Base-by-base conservation (phyloP, 2,113 vertebrate genomes). In the Neolamprologus falcicula region DNA sequence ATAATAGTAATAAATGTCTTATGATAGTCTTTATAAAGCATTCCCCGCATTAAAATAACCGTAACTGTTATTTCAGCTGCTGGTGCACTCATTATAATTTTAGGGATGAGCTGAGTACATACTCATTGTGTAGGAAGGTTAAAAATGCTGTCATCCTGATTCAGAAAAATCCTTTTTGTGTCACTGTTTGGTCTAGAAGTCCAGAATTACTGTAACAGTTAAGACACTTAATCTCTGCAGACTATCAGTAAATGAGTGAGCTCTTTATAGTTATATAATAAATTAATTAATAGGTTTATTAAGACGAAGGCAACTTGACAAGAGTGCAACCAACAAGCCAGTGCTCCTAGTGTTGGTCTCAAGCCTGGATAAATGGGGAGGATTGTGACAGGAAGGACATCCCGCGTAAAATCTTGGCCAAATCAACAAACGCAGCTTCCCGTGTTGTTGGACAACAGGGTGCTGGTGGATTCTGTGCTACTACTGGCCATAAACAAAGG, bases 261-360 rank as follows among this genome's bases (percentile, higher is more conserved):
- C 14, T 17, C 68, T 73, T 7, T 73, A 2, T 10, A 17, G 0
- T 73, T 16, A 7, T 47, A 6, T 26, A 47, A 47, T 73, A 73
- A 45, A 1, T 45, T 0, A 73, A 26, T 24, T 4, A 73, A 73
- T 71, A 42, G 12, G 66, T 71, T 42, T 42, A 26, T 42, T 71
- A 42, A 71, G 21, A 45, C 66, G 0, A 71, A 42, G 21, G 21
- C 3, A 73, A 9, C 37, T 37, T 0, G 0, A 71, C 1, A 16
- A 42, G 3, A 71, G 7, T 71, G n/a, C 66, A 71, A 68, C 11
- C 35, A 0, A 68, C 33, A 37, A 21, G 33, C 2, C 33, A 21
- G 19, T 21, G 63, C 19, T 68, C 33, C 33, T 68, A 37, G 11
- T 1, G 63, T 68, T 68, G 10, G 33, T 68, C 63, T 68, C 35